These are phyloP conservation scores for Linnaemya tessellans DNA, from an alignment of 2,888 invertebrate genomes.

Conservation along the genomic window DNA sequence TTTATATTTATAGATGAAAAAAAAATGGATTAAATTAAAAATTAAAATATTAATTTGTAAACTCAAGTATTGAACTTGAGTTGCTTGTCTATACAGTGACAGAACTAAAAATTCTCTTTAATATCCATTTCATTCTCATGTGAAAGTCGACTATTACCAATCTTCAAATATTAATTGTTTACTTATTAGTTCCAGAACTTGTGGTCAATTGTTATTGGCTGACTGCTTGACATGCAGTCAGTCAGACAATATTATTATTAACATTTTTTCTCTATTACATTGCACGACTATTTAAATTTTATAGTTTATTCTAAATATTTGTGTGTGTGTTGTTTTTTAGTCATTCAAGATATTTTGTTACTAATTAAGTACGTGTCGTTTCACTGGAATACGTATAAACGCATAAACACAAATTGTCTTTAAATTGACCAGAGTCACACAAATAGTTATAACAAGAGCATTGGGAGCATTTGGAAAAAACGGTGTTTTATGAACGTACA, in stretches of 20 bases:
- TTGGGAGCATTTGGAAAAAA: neutral
- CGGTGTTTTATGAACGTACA: constrained; percentile 14
- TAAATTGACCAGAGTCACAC: constrained; percentile 55
- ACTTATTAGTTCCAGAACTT: constrained; percentile 46
- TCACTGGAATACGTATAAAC: constrained; percentile 15
- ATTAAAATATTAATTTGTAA: too few relatives aligned
- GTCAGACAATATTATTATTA: constrained; percentile 20
- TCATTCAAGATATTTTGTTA: constrained; percentile 70
- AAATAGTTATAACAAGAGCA: neutral
- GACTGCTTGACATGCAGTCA: constrained; percentile 49
- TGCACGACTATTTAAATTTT: constrained; percentile 51
- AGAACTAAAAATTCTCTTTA: too few relatives aligned
- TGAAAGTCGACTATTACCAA: constrained; percentile 10
- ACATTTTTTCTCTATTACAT: constrained; percentile 35
- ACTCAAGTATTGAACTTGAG: too few relatives aligned
- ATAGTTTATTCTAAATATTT: constrained; percentile 45
- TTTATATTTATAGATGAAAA: too few relatives aligned
- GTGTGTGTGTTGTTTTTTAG: constrained; percentile 21
- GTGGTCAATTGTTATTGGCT: constrained; percentile 65
- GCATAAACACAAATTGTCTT: constrained; percentile 49
- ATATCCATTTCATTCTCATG: neutral
- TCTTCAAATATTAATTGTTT: constrained; percentile 8
- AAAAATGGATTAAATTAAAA: too few relatives aligned
- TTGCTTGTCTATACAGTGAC: too few relatives aligned
- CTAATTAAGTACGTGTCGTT: constrained; percentile 70